Evolutionary conservation across 2,797 vertebrate genomes (phyloP), one percentile per base, ranked within the genome.

Genomic region (Dipus sagitta): DNA sequence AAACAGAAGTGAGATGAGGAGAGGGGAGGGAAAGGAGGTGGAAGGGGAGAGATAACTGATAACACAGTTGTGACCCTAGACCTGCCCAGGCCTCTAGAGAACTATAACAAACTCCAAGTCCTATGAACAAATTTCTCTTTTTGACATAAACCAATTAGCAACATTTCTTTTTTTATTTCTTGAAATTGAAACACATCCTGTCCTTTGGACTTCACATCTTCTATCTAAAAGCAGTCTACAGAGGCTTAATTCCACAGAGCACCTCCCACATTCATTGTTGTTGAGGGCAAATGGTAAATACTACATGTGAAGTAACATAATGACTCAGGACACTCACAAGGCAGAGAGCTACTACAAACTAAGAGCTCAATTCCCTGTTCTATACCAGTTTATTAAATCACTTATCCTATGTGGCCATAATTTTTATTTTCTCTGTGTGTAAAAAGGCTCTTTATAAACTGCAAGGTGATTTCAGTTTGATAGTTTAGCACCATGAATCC

Each of bases 381-480:
- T 68, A 15, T 10, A 24, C 24, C 24, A 7, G 13, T 83, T 88
- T 67, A 93, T 89, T 92, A 86, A 92, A 72, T 62, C 86, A 67
- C 17, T 20, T 38, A 62, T 17, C 90, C 78, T 76, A 91, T 74
- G 58, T 85, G 58, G 10, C 62, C 67, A 52, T 70, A 75, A 20
- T 90, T 92, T 65, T 85, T 72, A 94, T 62, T 81, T 89, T 91
- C 72, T 92, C 74, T 74, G 77, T 79, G 58, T 38, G 14, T 79
- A 67, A 94, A 70, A 62, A 70, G 58, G 58, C 58, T 86, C 80
- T 90, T 72, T 68, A 78, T 71, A 60, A 93, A 93, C 54, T 78
- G 28, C 58, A 95, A 88, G 38, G 54, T 24, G 34, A 92, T 30
- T 62, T 4, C 47, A 80, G 76, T 67, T 87, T 92, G 67, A 91